phyloP scores from a whole-genome alignment of 2,113 vertebrate species.

The Atractosteus spatula region DNA sequence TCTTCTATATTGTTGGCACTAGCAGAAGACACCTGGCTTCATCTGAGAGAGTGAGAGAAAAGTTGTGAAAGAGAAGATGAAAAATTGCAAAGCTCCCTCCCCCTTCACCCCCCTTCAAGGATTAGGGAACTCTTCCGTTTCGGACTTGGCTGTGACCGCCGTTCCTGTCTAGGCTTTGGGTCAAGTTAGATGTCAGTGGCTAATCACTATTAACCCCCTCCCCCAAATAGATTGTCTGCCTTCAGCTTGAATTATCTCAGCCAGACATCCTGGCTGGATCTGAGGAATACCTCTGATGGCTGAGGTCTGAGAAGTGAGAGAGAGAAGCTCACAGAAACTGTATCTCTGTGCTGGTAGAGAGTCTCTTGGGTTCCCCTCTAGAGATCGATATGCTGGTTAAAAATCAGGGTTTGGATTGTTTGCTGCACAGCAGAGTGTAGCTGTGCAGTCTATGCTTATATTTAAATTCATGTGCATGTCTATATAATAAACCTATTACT shows the following conservation, averaged over 20 bases:
- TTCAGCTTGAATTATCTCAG: conserved; percentile 69
- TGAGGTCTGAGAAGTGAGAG: conserved; percentile 48
- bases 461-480: conserved; percentile 17
- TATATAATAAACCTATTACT: no score
- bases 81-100: neutral
- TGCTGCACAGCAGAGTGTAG: conserved; percentile 61
- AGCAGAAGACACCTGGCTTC: no score
- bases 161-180: conserved; percentile 45
- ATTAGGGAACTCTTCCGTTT: neutral
- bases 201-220: conserved; percentile 36
- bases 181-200: conserved; percentile 58
- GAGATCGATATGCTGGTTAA: conserved; percentile 77
- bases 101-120: neutral
- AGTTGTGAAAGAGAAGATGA: no score
- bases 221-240: conserved; percentile 52
- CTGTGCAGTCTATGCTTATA: conserved; percentile 41
- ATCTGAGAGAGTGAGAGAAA: conserved; percentile 1
- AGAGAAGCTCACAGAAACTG: conserved; percentile 60
- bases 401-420: conserved; percentile 75
- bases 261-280: conserved; percentile 72
- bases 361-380: conserved; percentile 57
- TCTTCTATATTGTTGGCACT: no score
- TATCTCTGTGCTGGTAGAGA: conserved; percentile 66
- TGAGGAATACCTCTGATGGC: conserved; percentile 58
- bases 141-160: conserved; percentile 37